Evolutionary conservation across 2,113 vertebrate genomes (phyloP).

Genomic region (Mixornis gularis): DNA sequence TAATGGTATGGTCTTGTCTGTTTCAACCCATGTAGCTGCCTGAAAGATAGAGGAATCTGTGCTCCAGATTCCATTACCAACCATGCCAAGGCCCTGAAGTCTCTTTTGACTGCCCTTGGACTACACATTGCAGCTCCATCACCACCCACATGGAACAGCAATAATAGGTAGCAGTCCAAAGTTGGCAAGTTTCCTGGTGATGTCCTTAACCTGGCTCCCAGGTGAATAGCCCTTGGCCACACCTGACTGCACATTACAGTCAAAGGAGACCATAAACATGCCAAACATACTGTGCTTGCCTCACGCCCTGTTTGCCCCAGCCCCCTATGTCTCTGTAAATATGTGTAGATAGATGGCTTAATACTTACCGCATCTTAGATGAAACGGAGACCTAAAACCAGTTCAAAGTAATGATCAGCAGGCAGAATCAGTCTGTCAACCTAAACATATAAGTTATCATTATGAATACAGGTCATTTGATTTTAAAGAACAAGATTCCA

Average conservation of each 20-base stretch:
- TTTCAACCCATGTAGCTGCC: neutral
- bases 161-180: neutral
- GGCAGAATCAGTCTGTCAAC: neutral
- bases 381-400: neutral
- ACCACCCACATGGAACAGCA: neutral
- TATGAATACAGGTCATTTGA: neutral
- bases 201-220: neutral
- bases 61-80: neutral
- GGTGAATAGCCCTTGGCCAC: neutral
- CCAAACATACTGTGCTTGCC: neutral
- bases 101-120: neutral
- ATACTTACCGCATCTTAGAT: neutral
- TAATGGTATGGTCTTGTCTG: rapidly evolving
- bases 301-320: neutral
- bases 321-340: neutral
- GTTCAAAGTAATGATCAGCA: neutral
- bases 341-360: neutral
- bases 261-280: neutral
- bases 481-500: neutral
- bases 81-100: neutral
- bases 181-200: neutral
- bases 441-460: neutral
- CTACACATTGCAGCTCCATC: neutral
- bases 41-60: neutral
- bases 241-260: neutral